These are phyloP conservation scores for Sternotherus odoratus DNA, from an alignment of 2,797 vertebrate genomes.

Conservation along the genomic window DNA sequence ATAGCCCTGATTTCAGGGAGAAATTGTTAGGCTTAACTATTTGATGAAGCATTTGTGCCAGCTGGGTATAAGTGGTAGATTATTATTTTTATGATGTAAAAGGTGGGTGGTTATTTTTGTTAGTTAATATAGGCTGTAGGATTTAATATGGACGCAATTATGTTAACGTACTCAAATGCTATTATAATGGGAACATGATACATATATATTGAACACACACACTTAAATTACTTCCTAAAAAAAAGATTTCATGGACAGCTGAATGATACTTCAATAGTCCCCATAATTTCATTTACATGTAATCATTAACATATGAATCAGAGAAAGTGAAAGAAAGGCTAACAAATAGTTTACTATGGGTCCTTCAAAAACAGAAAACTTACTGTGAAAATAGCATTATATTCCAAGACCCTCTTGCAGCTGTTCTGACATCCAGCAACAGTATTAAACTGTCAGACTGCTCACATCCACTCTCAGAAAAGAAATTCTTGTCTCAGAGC, in stretches of 20 bases:
- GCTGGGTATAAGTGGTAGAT: background rate
- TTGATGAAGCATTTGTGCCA: background rate
- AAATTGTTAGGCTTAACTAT: background rate
- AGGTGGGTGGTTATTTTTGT: background rate
- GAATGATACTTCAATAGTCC: conserved; percentile 30
- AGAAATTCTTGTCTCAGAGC: conserved; percentile 52
- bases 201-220: conserved; percentile 18
- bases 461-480: conserved; percentile 47
- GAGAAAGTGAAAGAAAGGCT: background rate
- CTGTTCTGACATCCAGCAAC: conserved; percentile 47
- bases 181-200: conserved; percentile 19
- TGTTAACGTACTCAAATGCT: background rate
- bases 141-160: background rate
- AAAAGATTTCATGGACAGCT: conserved; percentile 19
- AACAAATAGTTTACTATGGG: conserved; percentile 21
- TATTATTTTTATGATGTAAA: background rate
- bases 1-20: background rate
- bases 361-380: conserved; percentile 38
- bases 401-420: conserved; percentile 42
- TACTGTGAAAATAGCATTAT: conserved; percentile 47
- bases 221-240: conserved; percentile 34
- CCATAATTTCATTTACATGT: background rate
- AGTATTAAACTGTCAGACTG: background rate
- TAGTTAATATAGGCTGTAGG: background rate
- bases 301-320: conserved; percentile 28